phyloP scores from a whole-genome alignment of 1,140 invertebrate genomes.

The Megathymus violae region DNA sequence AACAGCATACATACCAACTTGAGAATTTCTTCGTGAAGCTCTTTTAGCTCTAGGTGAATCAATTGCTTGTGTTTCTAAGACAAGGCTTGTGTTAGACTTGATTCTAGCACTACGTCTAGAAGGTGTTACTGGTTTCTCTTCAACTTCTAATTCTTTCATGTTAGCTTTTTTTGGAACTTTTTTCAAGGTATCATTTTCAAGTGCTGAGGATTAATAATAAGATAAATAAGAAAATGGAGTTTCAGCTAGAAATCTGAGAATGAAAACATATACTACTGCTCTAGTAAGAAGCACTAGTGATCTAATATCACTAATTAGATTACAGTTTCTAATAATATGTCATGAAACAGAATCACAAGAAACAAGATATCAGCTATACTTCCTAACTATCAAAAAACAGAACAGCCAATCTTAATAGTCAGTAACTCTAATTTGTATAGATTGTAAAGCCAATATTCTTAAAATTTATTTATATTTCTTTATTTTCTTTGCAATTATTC shows the following conservation, averaged over 20 bases:
- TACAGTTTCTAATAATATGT: not conserved
- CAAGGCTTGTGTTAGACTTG: constrained; percentile 69
- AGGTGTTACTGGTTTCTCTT: constrained; percentile 69
- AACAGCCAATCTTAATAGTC: too few relatives aligned
- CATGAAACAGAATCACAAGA: not conserved
- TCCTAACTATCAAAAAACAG: too few relatives aligned
- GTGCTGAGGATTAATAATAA: constrained; percentile 35
- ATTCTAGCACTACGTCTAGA: constrained; percentile 64
- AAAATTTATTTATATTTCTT: too few relatives aligned
- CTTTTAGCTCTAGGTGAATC: constrained; percentile 72
- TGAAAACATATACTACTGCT: not conserved
- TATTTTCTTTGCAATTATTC: too few relatives aligned
- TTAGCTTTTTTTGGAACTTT: constrained; percentile 47
- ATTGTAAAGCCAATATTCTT: too few relatives aligned
- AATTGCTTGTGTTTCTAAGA: constrained; percentile 54
- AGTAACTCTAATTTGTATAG: too few relatives aligned
- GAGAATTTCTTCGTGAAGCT: constrained; percentile 64
- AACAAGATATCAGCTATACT: too few relatives aligned
- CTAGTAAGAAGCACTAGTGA: not conserved
- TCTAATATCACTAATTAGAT: constrained; percentile 18
- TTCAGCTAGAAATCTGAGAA: too few relatives aligned
- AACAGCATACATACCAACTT: constrained; percentile 51
- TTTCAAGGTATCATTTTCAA: constrained; percentile 45
- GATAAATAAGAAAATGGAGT: too few relatives aligned
- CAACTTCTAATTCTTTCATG: constrained; percentile 54